Percentiles rank a stretch among this genome's conserved stretches.
Evolutionary conservation across 23 tunicate species (phyloP).

Genomic region (Halocynthia aurantium): DNA sequence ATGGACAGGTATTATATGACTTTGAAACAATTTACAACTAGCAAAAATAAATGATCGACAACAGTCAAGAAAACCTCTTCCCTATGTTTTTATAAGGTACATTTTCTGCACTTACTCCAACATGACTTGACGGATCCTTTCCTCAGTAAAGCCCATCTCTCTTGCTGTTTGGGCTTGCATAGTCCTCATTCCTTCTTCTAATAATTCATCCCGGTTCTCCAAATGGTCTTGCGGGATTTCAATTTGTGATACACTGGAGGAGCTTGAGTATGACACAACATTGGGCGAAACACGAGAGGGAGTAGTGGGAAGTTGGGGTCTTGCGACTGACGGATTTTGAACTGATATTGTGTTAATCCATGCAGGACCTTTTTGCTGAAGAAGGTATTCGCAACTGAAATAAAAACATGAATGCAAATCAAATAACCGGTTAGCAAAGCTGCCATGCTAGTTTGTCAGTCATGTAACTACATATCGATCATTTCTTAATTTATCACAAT

Average conservation of each 20-base stretch:
- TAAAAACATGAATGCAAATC: too few species aligned
- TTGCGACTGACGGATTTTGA: not conserved
- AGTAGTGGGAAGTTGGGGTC: not conserved
- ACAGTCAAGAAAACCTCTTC: too few species aligned
- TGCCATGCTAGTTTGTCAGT: too few species aligned
- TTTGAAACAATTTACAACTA: too few species aligned
- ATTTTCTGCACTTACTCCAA: not conserved
- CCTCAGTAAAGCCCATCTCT: conserved; percentile 28
- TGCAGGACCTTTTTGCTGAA: conserved; percentile 1
- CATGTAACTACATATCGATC: too few species aligned
- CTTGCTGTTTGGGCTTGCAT: conserved; percentile 1
- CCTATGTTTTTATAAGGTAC: too few species aligned
- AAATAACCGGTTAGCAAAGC: too few species aligned
- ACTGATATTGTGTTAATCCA: not conserved
- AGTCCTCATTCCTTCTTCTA: conserved; percentile 10
- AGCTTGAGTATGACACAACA: not conserved
- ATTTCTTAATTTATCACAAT: too few species aligned
- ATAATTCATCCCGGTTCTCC: not conserved
- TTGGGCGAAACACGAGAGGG: not conserved
- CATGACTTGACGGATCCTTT: conserved; percentile 3
- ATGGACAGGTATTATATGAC: too few species aligned
- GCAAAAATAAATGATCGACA: too few species aligned
- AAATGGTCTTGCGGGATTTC: not conserved
- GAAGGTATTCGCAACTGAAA: not conserved
- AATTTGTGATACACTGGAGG: not conserved